phyloP scores from a whole-genome alignment of 2,113 vertebrate species.

The Coptodon bakossiorum region DNA sequence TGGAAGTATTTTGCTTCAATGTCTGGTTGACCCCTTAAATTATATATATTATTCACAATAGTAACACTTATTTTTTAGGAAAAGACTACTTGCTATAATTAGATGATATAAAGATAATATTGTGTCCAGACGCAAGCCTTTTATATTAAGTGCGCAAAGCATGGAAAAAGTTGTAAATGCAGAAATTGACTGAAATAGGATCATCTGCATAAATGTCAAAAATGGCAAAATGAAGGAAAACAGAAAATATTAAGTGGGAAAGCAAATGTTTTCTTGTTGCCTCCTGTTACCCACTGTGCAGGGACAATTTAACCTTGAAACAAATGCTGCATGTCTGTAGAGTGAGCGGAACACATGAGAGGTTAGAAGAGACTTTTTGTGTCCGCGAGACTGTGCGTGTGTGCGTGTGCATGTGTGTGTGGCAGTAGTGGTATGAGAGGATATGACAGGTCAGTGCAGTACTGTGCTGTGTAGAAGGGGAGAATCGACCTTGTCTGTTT shows the following conservation, averaged over 20 bases:
- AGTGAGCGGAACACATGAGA: neutral
- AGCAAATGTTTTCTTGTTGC: neutral
- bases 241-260: neutral
- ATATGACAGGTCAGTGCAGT: neutral
- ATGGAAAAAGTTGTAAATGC: neutral
- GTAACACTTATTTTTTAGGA: neutral
- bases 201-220: neutral
- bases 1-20: neutral
- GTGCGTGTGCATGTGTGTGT: neutral
- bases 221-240: neutral
- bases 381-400: neutral
- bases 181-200: neutral
- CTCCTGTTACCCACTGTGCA: neutral
- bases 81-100: neutral
- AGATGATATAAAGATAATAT: neutral
- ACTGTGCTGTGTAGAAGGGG: neutral
- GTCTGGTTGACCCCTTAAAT: neutral
- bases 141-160: neutral
- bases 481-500: conserved; percentile 21
- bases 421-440: neutral
- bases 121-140: neutral
- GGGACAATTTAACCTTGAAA: neutral
- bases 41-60: neutral
- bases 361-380: neutral
- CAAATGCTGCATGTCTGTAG: neutral